These are phyloP conservation scores for Diaprepes abbreviatus DNA, from an alignment of 2,888 invertebrate genomes.

Conservation along the genomic window DNA sequence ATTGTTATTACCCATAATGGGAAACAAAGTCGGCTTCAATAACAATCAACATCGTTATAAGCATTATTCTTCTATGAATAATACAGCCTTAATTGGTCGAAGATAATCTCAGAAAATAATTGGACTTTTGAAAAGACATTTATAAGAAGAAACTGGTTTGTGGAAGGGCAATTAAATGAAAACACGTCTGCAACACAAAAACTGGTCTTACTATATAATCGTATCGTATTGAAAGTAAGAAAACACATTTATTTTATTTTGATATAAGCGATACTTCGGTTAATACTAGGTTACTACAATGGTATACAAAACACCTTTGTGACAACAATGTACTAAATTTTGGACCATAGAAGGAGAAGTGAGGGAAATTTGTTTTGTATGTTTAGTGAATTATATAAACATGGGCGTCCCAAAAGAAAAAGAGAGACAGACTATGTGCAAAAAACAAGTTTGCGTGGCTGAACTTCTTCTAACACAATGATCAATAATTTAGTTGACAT, in stretches of 20 bases:
- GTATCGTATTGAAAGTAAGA: conserved; percentile 21
- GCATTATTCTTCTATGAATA: conserved; percentile 19
- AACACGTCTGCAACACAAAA: conserved; percentile 42
- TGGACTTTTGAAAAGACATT: conserved; percentile 31
- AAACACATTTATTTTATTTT: conserved; percentile 16
- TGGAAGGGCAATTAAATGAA: conserved; percentile 37
- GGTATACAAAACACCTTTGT: too few relatives aligned
- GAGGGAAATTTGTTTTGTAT: too few relatives aligned
- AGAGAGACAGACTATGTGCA: too few relatives aligned
- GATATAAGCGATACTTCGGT: neutral
- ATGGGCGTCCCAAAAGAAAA: too few relatives aligned
- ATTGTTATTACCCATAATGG: conserved; percentile 12
- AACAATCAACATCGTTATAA: conserved; percentile 25
- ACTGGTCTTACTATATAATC: conserved; percentile 34
- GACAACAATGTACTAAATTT: too few relatives aligned
- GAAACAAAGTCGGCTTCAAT: conserved; percentile 1
- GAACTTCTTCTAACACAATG: too few relatives aligned
- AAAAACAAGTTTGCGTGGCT: too few relatives aligned
- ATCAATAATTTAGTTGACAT: too few relatives aligned
- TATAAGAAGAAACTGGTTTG: conserved; percentile 39
- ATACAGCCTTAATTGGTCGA: conserved; percentile 32
- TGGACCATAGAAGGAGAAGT: too few relatives aligned
- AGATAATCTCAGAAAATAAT: conserved; percentile 40
- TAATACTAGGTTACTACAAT: conserved; percentile 4
- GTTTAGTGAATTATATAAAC: too few relatives aligned